phyloP scores from a whole-genome alignment of 2,888 invertebrate species.

The Dryococelus australis region DNA sequence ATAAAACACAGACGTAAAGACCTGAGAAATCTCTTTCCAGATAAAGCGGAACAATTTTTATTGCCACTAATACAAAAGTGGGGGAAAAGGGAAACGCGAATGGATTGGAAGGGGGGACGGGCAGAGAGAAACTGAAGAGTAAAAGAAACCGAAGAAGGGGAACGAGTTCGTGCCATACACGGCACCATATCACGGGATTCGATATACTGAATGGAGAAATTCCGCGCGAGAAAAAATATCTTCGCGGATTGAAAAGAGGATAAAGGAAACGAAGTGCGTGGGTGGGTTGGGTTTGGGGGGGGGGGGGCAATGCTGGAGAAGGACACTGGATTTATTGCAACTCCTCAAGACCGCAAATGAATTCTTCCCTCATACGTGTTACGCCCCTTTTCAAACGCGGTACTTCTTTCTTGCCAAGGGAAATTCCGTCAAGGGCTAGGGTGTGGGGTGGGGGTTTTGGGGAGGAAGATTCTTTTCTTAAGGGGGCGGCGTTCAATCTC shows the following conservation, averaged over 20 bases:
- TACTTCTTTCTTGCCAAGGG: constrained; percentile 27
- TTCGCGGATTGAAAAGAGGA: constrained; percentile 28
- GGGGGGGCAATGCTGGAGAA: neutral
- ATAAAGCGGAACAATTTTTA: constrained; percentile 25
- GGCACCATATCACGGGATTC: constrained; percentile 11
- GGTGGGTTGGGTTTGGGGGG: neutral
- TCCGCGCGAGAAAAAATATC: constrained; percentile 7
- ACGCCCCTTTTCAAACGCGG: constrained; percentile 26
- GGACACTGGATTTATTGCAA: constrained; percentile 27
- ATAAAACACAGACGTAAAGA: neutral
- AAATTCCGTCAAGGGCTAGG: neutral
- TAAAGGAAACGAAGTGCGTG: neutral
- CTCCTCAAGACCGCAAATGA: constrained; percentile 30
- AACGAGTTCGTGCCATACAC: neutral
- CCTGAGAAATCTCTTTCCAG: neutral
- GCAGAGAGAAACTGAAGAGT: neutral
- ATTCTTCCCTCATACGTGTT: constrained; percentile 28
- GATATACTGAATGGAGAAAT: constrained; percentile 26
- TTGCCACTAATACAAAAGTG: neutral
- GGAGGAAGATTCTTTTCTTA: constrained; percentile 26
- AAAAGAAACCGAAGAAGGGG: constrained; percentile 5
- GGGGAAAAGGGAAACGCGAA: neutral
- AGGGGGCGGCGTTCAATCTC: constrained; percentile 25
- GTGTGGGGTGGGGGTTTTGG: neutral
- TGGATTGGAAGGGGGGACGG: too few species aligned